A percentile compares a stretch with the other conserved stretches of the same genome.
Evolutionary conservation across 2,888 invertebrate species (phyloP).

Genomic region (Drosophila putrida): DNA sequence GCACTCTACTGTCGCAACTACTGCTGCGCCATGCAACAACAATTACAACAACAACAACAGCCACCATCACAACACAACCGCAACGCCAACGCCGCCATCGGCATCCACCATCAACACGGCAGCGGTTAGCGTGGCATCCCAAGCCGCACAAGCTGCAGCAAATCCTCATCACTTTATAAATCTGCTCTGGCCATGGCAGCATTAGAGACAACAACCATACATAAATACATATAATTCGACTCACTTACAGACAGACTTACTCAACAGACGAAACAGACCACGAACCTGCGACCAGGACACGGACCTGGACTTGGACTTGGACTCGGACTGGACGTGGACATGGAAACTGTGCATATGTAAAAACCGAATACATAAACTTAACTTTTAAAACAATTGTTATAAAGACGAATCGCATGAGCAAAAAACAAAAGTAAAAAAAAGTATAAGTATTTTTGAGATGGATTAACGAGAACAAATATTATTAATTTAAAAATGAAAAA

Average conservation of each 20-base stretch:
- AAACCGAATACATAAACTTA: conserved; percentile 68
- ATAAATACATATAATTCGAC: conserved; percentile 39
- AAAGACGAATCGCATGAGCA: conserved; percentile 61
- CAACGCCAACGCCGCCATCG: conserved; percentile 50
- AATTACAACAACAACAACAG: conserved; percentile 76
- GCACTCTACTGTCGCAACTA: conserved; percentile 81
- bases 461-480: conserved; percentile 79
- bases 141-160: conserved; percentile 66
- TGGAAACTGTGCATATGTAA: conserved; percentile 77
- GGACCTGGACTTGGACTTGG: conserved; percentile 5
- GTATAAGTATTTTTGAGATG: conserved; percentile 81
- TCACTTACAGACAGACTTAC: conserved; percentile 19
- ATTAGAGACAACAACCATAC: conserved; percentile 59
- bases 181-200: conserved; percentile 84
- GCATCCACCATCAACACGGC: conserved; percentile 59
- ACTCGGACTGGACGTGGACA: conserved; percentile 55
- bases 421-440: conserved; percentile 54
- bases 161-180: conserved; percentile 84
- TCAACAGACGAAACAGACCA: conserved; percentile 50
- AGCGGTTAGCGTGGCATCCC: conserved; percentile 62
- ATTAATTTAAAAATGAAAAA: conserved; percentile 78
- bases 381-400: conserved; percentile 63
- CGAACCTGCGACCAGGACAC: conserved; percentile 36
- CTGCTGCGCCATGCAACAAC: conserved; percentile 78
- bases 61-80: conserved; percentile 70